These are phyloP conservation scores for Crocuta crocuta DNA, from an alignment of 2,113 vertebrate species.

Conservation along the genomic window DNA sequence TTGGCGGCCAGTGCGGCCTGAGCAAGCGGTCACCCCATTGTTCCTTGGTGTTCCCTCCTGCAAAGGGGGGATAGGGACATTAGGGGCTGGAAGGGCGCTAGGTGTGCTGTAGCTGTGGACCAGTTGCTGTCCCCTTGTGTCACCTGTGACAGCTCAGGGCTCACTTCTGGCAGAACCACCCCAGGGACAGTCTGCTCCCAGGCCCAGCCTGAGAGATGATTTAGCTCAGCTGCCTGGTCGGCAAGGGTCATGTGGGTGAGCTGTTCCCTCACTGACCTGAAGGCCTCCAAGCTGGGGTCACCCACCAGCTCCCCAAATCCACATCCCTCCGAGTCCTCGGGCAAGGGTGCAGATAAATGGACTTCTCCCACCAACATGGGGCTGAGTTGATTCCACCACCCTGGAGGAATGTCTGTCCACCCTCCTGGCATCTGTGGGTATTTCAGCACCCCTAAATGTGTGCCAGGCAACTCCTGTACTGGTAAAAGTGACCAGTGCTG, in stretches of 20 bases:
- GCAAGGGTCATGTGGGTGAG: fast-evolving
- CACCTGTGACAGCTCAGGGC: not conserved
- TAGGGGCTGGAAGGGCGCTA: not conserved
- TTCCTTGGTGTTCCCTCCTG: not conserved
- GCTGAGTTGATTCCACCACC: not conserved
- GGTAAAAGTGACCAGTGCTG: not conserved
- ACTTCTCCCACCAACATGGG: no score
- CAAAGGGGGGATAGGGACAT: not conserved
- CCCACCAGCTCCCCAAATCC: not conserved
- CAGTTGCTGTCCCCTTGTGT: not conserved
- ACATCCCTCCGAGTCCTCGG: not conserved
- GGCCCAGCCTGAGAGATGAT: no score
- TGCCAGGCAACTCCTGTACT: not conserved
- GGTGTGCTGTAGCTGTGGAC: not conserved
- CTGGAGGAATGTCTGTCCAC: not conserved
- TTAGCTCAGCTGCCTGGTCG: fast-evolving
- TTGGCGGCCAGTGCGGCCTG: not conserved
- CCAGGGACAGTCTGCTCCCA: not conserved
- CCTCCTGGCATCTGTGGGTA: not conserved
- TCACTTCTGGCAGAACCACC: not conserved
- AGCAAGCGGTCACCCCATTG: not conserved
- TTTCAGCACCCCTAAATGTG: not conserved
- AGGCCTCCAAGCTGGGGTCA: not conserved
- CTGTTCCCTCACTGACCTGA: not conserved
- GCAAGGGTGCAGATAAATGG: not conserved